Percentiles rank a stretch among this genome's conserved stretches.
phyloP scores from a whole-genome alignment of 2,888 invertebrate genomes.

The Alloscopus bannaensis region DNA sequence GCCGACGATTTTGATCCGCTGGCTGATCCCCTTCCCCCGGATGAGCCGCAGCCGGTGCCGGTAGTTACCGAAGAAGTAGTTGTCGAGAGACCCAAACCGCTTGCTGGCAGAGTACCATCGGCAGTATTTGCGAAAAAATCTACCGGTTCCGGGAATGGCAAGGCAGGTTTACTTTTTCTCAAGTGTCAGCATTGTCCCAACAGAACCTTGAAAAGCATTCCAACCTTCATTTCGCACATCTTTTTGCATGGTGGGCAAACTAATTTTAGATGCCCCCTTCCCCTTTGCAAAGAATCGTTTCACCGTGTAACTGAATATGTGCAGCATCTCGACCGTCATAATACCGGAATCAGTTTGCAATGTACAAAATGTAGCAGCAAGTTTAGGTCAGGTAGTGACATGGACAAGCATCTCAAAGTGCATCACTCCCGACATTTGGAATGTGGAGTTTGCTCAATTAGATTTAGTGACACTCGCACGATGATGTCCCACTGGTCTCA shows the following conservation, averaged over 20 bases:
- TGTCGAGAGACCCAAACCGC: conserved; percentile 3
- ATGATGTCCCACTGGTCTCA: conserved; percentile 53
- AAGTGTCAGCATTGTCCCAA: conserved; percentile 46
- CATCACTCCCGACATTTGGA: conserved; percentile 55
- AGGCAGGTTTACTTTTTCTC: background rate
- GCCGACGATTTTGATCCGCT: conserved; percentile 41
- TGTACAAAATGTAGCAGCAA: conserved; percentile 44
- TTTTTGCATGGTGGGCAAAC: conserved; percentile 18
- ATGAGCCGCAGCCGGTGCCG: too few relatives aligned
- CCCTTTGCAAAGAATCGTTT: conserved; percentile 38
- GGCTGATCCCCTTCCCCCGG: too few relatives aligned
- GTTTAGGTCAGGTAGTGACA: conserved; percentile 42
- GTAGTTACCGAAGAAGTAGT: too few relatives aligned
- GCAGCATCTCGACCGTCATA: conserved; percentile 41
- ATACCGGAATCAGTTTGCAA: conserved; percentile 39
- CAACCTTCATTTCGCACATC: conserved; percentile 42
- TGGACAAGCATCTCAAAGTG: conserved; percentile 40
- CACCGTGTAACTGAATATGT: background rate
- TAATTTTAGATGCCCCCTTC: conserved; percentile 38
- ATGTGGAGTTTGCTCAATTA: conserved; percentile 35
- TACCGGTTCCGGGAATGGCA: too few relatives aligned
- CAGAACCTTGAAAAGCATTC: conserved; percentile 34
- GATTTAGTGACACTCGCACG: conserved; percentile 24
- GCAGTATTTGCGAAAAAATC: too few relatives aligned
- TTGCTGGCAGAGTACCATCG: too few relatives aligned